Conservation (phyloP, 2,113 vertebrate species). For the Dasyurus viverrinus region DNA sequence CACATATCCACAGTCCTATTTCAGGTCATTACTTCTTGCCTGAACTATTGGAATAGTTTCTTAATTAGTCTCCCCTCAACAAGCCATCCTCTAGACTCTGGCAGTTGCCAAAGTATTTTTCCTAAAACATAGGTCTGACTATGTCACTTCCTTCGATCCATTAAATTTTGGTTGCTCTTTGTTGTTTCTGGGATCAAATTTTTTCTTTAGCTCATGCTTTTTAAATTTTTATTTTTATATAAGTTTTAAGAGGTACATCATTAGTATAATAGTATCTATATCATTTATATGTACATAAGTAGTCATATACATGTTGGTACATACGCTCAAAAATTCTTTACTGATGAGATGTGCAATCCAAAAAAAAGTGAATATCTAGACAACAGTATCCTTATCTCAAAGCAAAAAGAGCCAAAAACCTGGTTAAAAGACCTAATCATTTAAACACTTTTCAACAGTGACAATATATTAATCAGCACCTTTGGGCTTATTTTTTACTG, state of each 20-base stretch:
- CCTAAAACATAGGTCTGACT: not conserved
- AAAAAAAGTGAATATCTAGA: not conserved
- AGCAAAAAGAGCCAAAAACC: not conserved
- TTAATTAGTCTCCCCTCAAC: too few relatives aligned
- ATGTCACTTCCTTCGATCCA: not conserved
- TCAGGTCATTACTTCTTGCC: too few relatives aligned
- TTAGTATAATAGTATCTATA: not conserved
- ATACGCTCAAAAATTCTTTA: not conserved
- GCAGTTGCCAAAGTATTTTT: too few relatives aligned
- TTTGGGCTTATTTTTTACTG: constrained; percentile 47
- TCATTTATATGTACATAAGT: too few relatives aligned
- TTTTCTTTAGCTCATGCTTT: not conserved
- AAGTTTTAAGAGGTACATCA: not conserved
- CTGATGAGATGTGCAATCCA: not conserved
- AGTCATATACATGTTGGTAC: not conserved
- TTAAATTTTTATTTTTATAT: not conserved
- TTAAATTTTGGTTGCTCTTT: not conserved
- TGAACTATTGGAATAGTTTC: too few relatives aligned
- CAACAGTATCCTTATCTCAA: not conserved
- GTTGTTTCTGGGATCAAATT: not conserved
- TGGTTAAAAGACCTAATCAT: not conserved
- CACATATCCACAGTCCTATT: too few relatives aligned
- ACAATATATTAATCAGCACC: not conserved
- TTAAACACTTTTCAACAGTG: not conserved
- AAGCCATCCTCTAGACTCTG: too few relatives aligned